These are phyloP conservation scores for Drosophila monieri DNA, from an alignment of 2,888 invertebrate species.

Conservation along the genomic window DNA sequence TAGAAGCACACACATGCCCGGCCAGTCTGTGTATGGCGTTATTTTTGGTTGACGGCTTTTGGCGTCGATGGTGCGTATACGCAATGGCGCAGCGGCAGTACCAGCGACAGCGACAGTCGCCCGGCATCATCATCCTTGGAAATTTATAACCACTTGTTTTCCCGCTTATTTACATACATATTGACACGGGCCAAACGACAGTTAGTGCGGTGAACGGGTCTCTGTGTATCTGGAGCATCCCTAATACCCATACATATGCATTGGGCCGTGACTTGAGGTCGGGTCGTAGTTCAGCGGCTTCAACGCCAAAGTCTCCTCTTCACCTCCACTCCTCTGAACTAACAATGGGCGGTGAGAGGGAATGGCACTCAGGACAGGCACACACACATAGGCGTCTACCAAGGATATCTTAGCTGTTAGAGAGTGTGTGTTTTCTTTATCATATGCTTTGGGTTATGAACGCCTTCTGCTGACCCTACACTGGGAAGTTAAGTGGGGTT, in stretches of 20 bases:
- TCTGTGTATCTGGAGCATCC: slow-evolving; percentile 57
- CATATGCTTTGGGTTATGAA: slow-evolving; percentile 65
- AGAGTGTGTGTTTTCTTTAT: slow-evolving; percentile 59
- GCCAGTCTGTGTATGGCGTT: slow-evolving; percentile 50
- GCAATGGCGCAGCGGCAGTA: slow-evolving; percentile 46
- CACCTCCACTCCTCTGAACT: slow-evolving; percentile 46
- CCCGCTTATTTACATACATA: slow-evolving; percentile 77
- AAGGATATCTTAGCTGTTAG: slow-evolving; percentile 58
- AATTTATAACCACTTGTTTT: slow-evolving; percentile 79
- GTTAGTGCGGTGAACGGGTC: slow-evolving; percentile 36
- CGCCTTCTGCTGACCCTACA: slow-evolving; percentile 36
- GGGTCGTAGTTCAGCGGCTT: slow-evolving; percentile 39
- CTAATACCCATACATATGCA: slow-evolving; percentile 56
- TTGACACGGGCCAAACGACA: slow-evolving; percentile 65
- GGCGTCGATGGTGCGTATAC: slow-evolving; percentile 68
- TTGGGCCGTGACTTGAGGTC: slow-evolving; percentile 49
- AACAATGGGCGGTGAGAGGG: slow-evolving; percentile 56
- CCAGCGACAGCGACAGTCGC: slow-evolving; percentile 39
- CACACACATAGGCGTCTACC: slow-evolving; percentile 45
- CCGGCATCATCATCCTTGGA: slow-evolving; percentile 57
- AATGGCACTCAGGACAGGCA: slow-evolving; percentile 40
- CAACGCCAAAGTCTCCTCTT: slow-evolving; percentile 44
- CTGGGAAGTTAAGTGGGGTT: background rate
- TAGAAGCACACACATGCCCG: slow-evolving; percentile 7
- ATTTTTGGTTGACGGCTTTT: slow-evolving; percentile 63